These are phyloP conservation scores for Enteromius argenteus DNA, from an alignment of 2,797 vertebrate species.

Conservation along the genomic window DNA sequence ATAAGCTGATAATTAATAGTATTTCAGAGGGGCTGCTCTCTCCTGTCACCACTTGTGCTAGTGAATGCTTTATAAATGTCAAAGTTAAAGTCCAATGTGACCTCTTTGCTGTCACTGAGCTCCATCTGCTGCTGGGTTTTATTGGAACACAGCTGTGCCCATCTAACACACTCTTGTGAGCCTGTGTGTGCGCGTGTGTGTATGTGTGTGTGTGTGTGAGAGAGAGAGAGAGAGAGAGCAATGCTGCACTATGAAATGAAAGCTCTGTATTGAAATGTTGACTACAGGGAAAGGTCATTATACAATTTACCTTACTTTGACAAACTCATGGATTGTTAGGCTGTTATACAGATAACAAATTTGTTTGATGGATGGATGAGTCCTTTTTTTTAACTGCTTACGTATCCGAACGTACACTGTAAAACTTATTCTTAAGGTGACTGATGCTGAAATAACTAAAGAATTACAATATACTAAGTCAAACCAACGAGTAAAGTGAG, in stretches of 20 bases:
- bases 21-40: slow-evolving; percentile 29
- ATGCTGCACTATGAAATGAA: slow-evolving; percentile 7
- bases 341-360: neutral
- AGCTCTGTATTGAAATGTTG: slow-evolving; percentile 24
- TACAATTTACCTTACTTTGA: slow-evolving; percentile 31
- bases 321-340: slow-evolving; percentile 39
- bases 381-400: slow-evolving; percentile 1
- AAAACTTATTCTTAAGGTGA: neutral
- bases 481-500: neutral
- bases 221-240: neutral
- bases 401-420: neutral
- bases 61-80: slow-evolving; percentile 48
- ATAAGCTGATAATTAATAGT: slow-evolving; percentile 27
- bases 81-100: slow-evolving; percentile 57
- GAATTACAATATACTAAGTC: neutral
- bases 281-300: slow-evolving; percentile 26
- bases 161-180: slow-evolving; percentile 24
- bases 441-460: neutral
- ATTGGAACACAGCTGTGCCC: slow-evolving; percentile 54
- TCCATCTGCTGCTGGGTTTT: slow-evolving; percentile 55
- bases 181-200: slow-evolving; percentile 23
- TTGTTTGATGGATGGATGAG: slow-evolving; percentile 39
- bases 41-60: slow-evolving; percentile 27
- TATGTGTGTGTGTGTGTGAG: neutral
- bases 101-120: slow-evolving; percentile 44